Percentiles rank a stretch among this genome's conserved stretches.
Evolutionary conservation across 2,113 vertebrate genomes (phyloP).

Genomic region (Brienomyrus longianalis): DNA sequence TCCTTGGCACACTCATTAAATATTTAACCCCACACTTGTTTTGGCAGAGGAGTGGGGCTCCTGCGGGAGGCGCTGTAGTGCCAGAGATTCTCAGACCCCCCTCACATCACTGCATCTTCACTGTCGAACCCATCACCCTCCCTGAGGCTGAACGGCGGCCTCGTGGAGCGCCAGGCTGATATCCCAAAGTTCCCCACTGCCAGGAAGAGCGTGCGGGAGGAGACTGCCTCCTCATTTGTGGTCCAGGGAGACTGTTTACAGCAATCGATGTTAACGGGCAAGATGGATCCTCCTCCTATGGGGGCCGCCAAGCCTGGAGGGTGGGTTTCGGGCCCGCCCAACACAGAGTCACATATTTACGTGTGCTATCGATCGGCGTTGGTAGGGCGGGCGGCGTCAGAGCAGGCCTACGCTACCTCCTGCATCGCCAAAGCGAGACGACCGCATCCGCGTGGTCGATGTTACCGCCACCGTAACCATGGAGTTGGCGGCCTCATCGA

Average conservation of each 20-base stretch:
- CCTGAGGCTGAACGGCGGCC: background rate
- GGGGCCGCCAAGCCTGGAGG: background rate
- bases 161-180: background rate
- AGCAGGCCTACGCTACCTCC: background rate
- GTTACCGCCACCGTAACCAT: background rate
- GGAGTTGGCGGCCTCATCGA: background rate
- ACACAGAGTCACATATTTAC: constrained; percentile 1
- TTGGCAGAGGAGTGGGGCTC: background rate
- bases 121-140: background rate
- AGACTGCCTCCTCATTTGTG: background rate
- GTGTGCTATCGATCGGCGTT: constrained; percentile 8
- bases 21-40: constrained; percentile 24
- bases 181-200: background rate
- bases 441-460: background rate
- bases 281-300: background rate
- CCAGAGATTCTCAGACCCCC: background rate
- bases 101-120: background rate
- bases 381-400: background rate
- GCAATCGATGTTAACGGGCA: constrained; percentile 14
- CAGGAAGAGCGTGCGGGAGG: background rate
- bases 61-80: background rate
- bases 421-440: background rate
- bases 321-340: background rate
- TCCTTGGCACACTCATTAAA: constrained; percentile 22
- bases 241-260: background rate